Evolutionary conservation across 2,797 vertebrate species (phyloP).

Genomic region (Crocidura indochinensis): DNA sequence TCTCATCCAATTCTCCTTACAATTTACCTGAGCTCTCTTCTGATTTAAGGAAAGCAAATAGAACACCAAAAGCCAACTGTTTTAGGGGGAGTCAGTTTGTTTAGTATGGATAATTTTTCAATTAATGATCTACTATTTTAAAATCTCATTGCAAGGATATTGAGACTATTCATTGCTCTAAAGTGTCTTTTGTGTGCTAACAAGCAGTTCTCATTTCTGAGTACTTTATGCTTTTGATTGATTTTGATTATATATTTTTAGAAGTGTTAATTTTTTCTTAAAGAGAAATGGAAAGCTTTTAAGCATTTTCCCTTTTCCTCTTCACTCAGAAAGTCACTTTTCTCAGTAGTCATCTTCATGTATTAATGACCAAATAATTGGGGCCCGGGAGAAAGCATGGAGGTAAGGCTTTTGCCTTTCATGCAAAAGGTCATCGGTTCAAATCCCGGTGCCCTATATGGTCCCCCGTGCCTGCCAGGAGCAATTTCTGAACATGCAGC

Average conservation of each 20-base stretch:
- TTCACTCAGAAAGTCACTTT: constrained; percentile 24
- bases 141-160: constrained; percentile 66
- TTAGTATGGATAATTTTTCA: constrained; percentile 63
- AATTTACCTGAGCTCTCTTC: constrained; percentile 60
- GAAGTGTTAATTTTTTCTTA: constrained; percentile 16
- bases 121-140: constrained; percentile 66
- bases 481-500: too few relatives aligned
- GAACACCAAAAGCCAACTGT: constrained; percentile 46
- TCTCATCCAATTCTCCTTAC: constrained; percentile 71
- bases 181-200: constrained; percentile 67
- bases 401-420: too few relatives aligned
- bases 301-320: constrained; percentile 12
- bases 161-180: constrained; percentile 73
- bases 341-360: not conserved
- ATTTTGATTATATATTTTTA: constrained; percentile 78
- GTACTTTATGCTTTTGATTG: constrained; percentile 76
- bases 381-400: too few relatives aligned
- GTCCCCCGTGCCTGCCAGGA: too few relatives aligned
- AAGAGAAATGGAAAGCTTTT: constrained; percentile 57
- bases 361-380: not conserved
- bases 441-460: too few relatives aligned
- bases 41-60: not conserved
- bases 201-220: constrained; percentile 65
- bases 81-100: constrained; percentile 45
- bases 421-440: too few relatives aligned